Evolutionary conservation across 2,888 invertebrate genomes (phyloP).

Genomic region (Cryptus viduatorius): DNA sequence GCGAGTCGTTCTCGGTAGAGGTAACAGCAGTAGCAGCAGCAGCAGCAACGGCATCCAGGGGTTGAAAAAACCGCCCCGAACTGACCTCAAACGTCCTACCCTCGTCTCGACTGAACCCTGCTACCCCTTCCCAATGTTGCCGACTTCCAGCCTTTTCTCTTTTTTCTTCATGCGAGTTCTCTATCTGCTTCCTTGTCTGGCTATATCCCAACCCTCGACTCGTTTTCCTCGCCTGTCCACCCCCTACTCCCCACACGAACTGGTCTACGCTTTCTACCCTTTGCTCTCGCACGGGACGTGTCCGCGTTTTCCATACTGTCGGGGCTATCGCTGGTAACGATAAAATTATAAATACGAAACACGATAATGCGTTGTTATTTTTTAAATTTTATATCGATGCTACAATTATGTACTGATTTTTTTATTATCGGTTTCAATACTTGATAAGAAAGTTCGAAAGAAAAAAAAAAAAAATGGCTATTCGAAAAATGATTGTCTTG

Average conservation of each 20-base stretch:
- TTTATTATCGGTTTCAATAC: no score
- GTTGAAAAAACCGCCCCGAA: conserved; percentile 84
- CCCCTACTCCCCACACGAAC: neutral
- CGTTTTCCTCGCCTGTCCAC: conserved; percentile 59
- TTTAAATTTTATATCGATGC: neutral
- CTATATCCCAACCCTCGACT: conserved; percentile 48
- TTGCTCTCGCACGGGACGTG: conserved; percentile 72
- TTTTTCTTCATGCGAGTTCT: conserved; percentile 50
- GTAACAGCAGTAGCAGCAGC: conserved; percentile 40
- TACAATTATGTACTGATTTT: no score
- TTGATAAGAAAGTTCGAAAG: no score
- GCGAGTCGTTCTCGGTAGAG: conserved; percentile 76
- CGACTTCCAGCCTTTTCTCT: conserved; percentile 66
- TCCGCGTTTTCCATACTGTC: conserved; percentile 66
- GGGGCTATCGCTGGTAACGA: conserved; percentile 59
- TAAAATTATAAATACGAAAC: neutral
- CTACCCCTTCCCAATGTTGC: conserved; percentile 61
- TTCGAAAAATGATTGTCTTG: no score
- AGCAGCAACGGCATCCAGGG: conserved; percentile 73
- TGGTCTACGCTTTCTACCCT: conserved; percentile 58
- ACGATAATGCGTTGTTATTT: neutral
- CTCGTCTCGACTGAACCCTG: conserved; percentile 81
- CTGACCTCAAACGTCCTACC: conserved; percentile 85
- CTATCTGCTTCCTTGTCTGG: conserved; percentile 63
- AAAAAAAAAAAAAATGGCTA: no score